phyloP scores from a whole-genome alignment of 2,888 invertebrate genomes.

The Nephrotoma guestfalica region DNA sequence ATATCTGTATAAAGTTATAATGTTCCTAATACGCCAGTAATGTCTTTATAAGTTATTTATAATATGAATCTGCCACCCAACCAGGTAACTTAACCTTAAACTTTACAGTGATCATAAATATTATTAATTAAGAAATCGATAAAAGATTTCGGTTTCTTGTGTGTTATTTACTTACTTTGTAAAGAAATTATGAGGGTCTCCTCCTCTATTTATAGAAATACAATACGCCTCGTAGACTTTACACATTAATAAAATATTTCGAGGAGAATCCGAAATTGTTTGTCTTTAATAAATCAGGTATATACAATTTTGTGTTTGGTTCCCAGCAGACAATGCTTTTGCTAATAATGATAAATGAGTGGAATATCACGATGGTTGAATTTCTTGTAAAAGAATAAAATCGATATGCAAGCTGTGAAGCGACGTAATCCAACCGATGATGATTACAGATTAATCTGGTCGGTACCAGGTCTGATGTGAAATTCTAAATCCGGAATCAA shows the following conservation, averaged over 20 bases:
- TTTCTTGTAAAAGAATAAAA: background rate
- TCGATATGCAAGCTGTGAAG: background rate
- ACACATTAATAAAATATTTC: background rate
- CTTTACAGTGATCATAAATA: background rate
- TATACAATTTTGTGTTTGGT: background rate
- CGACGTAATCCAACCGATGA: background rate
- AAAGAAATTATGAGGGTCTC: background rate
- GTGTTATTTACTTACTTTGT: background rate
- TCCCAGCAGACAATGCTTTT: background rate
- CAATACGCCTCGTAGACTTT: background rate
- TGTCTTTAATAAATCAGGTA: background rate
- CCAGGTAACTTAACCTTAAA: background rate
- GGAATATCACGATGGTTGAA: background rate
- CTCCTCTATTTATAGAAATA: background rate
- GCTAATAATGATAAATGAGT: background rate
- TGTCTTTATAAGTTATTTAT: background rate
- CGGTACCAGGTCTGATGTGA: too few relatives aligned
- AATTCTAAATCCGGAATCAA: too few relatives aligned
- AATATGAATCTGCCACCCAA: background rate
- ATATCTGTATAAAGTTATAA: background rate
- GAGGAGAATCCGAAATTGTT: background rate
- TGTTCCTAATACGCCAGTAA: background rate
- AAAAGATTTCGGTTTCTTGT: background rate
- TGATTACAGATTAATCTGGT: background rate
- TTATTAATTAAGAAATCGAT: background rate